Evolutionary conservation across 2,797 vertebrate genomes (phyloP), one percentile per base, ranked within the genome.

Genomic region (Cottoperca gobio): DNA sequence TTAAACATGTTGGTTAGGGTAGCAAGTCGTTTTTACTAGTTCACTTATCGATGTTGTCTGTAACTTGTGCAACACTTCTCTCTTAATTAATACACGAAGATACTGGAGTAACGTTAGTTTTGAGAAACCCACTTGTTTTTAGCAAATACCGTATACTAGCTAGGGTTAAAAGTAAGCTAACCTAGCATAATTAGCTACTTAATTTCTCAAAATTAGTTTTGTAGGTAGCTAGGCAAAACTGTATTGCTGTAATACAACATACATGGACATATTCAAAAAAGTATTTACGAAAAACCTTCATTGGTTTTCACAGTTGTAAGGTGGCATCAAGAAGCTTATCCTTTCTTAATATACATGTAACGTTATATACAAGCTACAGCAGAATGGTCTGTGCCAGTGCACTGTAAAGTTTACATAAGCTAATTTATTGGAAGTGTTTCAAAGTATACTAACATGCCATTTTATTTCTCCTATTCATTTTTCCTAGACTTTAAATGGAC

Each of bases 71-170:
- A 45, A 49, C 16, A 11, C n/a, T 17, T 23, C 0, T 0, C 6
- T 59, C 16, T 39, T 60, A 81, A 19, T 55, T 52, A 10, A 24
- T 58, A 7, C 63, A 48, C 1, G 0, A 46, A 55, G 3, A 52
- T 8, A 54, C 37, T 8, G 5, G 12, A 14, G 19, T 35, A n/a
- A 31, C 35, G 28, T 17, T 60, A 4, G 23, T 45, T 55, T 72
- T 61, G 52, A 78, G 57, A 66, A 78, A 71, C 63, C 24, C 53
- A 53, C 33, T 88, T 93, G 91, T 93, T 93, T 92, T 90, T 87
- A 89, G 77, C 86, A 76, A 66, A 42, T 40, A 5, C 1, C 48
- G 23, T 52, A 66, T 23, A 49, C 74, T 61, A 79, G 76, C 86
- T 82, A 82, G 65, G 76, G 2, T 58, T 13, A 53, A 43, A 62